Evolutionary conservation across 2,113 vertebrate genomes (phyloP).

Genomic region (Nipponia nippon): DNA sequence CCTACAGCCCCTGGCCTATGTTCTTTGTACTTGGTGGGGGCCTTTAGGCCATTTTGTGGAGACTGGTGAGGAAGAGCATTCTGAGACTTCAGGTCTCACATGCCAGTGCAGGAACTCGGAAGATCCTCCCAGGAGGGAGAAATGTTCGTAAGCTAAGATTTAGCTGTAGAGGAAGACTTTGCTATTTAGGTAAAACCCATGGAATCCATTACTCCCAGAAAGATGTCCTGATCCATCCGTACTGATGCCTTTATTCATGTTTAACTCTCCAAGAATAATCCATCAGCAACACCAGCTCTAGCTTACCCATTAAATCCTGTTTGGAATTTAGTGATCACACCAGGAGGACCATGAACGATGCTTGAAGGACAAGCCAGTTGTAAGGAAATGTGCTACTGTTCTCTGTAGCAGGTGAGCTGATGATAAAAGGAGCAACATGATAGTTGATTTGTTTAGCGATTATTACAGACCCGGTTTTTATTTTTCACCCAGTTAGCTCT

Average conservation of each 20-base stretch:
- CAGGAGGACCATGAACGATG: neutral
- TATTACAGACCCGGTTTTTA: neutral
- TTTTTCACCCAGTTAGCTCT: neutral
- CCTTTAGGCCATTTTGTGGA: neutral
- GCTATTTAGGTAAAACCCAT: neutral
- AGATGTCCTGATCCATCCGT: neutral
- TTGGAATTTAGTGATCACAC: neutral
- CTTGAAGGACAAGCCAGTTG: neutral
- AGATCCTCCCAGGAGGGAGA: neutral
- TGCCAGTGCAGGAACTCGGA: neutral
- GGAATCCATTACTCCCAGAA: neutral
- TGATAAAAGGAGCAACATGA: neutral
- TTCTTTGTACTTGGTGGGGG: neutral
- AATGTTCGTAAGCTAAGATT: neutral
- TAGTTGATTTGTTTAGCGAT: neutral
- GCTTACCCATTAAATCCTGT: neutral
- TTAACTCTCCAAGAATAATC: neutral
- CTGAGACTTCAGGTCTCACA: neutral
- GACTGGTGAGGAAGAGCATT: neutral
- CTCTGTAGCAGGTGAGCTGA: neutral
- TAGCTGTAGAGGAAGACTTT: neutral
- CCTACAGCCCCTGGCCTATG: accelerated
- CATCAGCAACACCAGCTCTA: neutral
- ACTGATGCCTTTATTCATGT: neutral
- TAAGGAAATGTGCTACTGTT: neutral